Evolutionary conservation across 2,113 vertebrate genomes (phyloP).

Genomic region (Phalacrocorax carbo): DNA sequence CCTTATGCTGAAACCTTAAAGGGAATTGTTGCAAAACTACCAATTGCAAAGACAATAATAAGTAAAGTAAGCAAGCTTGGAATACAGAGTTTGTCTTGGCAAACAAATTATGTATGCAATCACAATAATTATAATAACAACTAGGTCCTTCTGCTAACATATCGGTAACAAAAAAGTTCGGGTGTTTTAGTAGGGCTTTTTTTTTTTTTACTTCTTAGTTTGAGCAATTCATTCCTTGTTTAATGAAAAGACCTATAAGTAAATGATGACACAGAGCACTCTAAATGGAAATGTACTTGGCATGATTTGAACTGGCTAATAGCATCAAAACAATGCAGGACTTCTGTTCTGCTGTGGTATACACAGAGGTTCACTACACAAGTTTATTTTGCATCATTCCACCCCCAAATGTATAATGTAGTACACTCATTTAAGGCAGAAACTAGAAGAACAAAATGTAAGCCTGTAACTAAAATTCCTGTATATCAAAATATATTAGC

Average conservation of each 20-base stretch:
- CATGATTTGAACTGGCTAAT: neutral
- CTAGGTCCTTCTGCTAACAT: neutral
- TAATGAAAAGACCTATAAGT: neutral
- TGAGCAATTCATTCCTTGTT: neutral
- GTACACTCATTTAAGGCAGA: neutral
- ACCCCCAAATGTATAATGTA: neutral
- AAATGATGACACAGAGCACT: neutral
- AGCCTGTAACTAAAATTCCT: neutral
- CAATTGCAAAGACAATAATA: neutral
- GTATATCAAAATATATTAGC: neutral
- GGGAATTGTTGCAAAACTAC: neutral
- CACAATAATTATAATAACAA: neutral
- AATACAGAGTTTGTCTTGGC: neutral
- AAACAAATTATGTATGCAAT: neutral
- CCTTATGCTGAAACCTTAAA: neutral
- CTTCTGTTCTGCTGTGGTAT: neutral
- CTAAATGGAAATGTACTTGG: neutral
- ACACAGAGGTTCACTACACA: neutral
- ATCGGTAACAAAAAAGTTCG: neutral
- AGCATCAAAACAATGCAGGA: neutral
- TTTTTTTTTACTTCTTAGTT: neutral
- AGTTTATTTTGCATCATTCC: neutral
- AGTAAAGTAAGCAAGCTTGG: neutral
- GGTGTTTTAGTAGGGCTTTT: neutral
- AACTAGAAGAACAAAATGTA: neutral